A percentile compares a stretch with the other conserved stretches of the same genome.
Evolutionary conservation across 2,113 vertebrate species (phyloP).

Genomic region (Anguilla japonica): DNA sequence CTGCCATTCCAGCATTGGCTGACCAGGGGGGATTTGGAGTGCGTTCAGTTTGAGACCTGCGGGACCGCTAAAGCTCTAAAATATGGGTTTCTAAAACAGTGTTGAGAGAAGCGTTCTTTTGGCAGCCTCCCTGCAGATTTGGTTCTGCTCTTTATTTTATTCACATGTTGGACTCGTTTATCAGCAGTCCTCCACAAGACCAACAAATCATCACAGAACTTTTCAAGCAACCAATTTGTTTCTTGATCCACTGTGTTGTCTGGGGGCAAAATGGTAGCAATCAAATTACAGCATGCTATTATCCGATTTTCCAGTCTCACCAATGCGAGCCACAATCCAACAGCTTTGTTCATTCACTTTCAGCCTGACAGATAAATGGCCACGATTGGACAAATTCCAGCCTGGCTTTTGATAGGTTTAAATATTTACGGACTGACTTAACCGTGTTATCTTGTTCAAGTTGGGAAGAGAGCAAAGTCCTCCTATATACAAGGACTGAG

Average conservation of each 20-base stretch:
- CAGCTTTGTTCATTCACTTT: not conserved
- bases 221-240: slow-evolving; percentile 26
- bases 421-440: slow-evolving; percentile 28
- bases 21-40: slow-evolving; percentile 11
- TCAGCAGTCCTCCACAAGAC: not conserved
- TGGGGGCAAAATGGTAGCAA: slow-evolving; percentile 28
- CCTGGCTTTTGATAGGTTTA: not conserved
- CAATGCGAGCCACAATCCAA: not conserved
- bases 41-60: not conserved
- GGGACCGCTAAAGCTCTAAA: slow-evolving; percentile 19
- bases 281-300: slow-evolving; percentile 20
- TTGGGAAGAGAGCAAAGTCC: slow-evolving; percentile 14
- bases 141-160: slow-evolving; percentile 7
- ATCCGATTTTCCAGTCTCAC: slow-evolving; percentile 12
- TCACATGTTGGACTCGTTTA: slow-evolving; percentile 24
- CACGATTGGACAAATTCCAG: not conserved
- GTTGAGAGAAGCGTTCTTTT: slow-evolving; percentile 22
- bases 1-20: slow-evolving; percentile 14
- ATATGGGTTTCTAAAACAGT: slow-evolving; percentile 18
- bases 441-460: slow-evolving; percentile 12
- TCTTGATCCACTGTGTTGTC: slow-evolving; percentile 18
- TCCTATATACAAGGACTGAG: not conserved
- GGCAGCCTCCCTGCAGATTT: slow-evolving; percentile 7
- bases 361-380: not conserved
- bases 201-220: slow-evolving; percentile 15